phyloP scores from a whole-genome alignment of 2,113 vertebrate species.

The Lophura nycthemera region DNA sequence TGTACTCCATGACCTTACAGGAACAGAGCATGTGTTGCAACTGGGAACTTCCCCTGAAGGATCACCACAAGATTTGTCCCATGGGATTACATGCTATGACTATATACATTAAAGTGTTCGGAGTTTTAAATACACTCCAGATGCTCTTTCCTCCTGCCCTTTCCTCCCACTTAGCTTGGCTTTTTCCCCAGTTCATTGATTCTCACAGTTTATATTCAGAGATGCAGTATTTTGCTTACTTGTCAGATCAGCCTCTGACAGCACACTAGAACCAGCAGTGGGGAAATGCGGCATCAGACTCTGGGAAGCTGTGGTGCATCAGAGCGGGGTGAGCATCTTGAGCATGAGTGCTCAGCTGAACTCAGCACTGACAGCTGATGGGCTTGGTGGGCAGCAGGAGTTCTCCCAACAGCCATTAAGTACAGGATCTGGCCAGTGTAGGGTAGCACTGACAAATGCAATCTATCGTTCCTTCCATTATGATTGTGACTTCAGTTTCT shows the following conservation, averaged over 20 bases:
- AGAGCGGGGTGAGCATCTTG: not conserved
- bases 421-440: not conserved
- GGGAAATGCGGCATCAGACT: not conserved
- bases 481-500: not conserved
- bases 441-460: not conserved
- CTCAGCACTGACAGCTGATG: not conserved
- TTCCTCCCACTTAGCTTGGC: conserved; percentile 34
- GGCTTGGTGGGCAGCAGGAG: conserved; percentile 17
- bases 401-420: not conserved
- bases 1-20: not conserved
- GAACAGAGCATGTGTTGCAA: not conserved
- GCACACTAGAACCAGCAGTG: not conserved
- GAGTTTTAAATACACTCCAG: conserved; percentile 38
- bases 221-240: not conserved
- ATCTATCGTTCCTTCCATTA: not conserved
- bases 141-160: conserved; percentile 36
- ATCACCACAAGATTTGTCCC: not conserved
- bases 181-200: conserved; percentile 9
- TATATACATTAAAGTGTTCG: conserved; percentile 12
- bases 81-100: not conserved
- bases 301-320: not conserved
- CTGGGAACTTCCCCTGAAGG: conserved; percentile 22
- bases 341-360: not conserved
- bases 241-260: not conserved
- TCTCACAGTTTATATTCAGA: not conserved